Percentiles rank a stretch among this genome's conserved stretches.
Evolutionary conservation across 2,113 vertebrate genomes (phyloP).

Genomic region (Pygoscelis adeliae): DNA sequence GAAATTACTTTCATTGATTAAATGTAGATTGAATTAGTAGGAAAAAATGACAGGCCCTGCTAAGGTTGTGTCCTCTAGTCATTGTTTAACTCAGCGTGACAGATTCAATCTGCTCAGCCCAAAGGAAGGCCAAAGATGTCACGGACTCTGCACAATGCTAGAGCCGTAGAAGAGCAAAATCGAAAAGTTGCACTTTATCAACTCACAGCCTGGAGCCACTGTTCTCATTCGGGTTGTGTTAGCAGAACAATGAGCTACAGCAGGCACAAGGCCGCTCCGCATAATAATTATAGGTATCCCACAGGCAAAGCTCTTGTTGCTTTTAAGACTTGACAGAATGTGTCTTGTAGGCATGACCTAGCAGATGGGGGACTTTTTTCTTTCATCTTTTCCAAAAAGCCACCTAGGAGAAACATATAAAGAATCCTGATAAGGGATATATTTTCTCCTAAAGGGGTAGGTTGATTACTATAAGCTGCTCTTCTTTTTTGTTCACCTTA

Average conservation of each 20-base stretch:
- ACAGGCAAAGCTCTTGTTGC: slow-evolving; percentile 83
- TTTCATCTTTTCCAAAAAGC: slow-evolving; percentile 81
- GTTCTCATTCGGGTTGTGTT: slow-evolving; percentile 79
- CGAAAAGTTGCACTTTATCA: slow-evolving; percentile 86
- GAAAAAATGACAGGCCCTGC: slow-evolving; percentile 78
- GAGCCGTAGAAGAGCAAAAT: slow-evolving; percentile 77
- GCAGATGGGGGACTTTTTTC: slow-evolving; percentile 80
- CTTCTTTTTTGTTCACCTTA: slow-evolving; percentile 73
- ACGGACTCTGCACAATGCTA: slow-evolving; percentile 73
- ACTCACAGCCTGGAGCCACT: slow-evolving; percentile 85
- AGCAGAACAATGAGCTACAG: slow-evolving; percentile 82
- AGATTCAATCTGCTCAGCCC: slow-evolving; percentile 88
- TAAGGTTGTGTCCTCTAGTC: slow-evolving; percentile 82
- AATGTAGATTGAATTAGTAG: slow-evolving; percentile 87
- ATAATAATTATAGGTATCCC: slow-evolving; percentile 86
- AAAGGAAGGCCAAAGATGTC: slow-evolving; percentile 81
- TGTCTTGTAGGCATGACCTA: slow-evolving; percentile 85
- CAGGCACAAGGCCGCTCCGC: slow-evolving; percentile 70
- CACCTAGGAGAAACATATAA: slow-evolving; percentile 79
- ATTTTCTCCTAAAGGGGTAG: slow-evolving; percentile 78
- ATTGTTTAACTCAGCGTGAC: slow-evolving; percentile 88
- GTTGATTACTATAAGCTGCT: slow-evolving; percentile 76
- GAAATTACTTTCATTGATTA: slow-evolving; percentile 91
- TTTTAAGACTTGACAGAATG: slow-evolving; percentile 84
- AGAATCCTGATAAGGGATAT: slow-evolving; percentile 78